These are phyloP conservation scores for Dendrolimus punctatus DNA, from an alignment of 1,140 invertebrate species.

Conservation along the genomic window DNA sequence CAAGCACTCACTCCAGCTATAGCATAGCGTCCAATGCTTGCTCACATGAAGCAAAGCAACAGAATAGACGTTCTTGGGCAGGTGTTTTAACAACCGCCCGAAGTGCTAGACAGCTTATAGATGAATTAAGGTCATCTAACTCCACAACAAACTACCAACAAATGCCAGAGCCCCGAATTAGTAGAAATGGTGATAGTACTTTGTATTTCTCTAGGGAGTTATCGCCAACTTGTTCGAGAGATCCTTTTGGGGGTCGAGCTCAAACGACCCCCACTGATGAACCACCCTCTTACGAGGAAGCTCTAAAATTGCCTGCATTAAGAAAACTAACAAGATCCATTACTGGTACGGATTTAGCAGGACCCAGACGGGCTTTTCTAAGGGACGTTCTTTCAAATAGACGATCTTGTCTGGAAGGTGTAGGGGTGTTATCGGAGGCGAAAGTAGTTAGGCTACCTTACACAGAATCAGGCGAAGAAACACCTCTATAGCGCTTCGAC, in stretches of 20 bases:
- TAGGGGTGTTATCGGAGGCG: slow-evolving; percentile 51
- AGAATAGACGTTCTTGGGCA: slow-evolving; percentile 59
- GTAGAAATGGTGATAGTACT: slow-evolving; percentile 46
- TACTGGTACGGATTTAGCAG: slow-evolving; percentile 59
- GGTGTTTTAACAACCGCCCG: slow-evolving; percentile 51
- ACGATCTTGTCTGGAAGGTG: slow-evolving; percentile 66
- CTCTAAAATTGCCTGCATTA: slow-evolving; percentile 68
- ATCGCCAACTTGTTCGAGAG: slow-evolving; percentile 73
- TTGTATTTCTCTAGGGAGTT: slow-evolving; percentile 77
- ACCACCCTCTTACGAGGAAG: slow-evolving; percentile 70
- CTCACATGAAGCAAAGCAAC: slow-evolving; percentile 47
- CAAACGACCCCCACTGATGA: slow-evolving; percentile 68
- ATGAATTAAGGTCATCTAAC: slow-evolving; percentile 42
- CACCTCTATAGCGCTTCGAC: slow-evolving; percentile 53
- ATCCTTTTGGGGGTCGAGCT: slow-evolving; percentile 74
- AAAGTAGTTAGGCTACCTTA: slow-evolving; percentile 54
- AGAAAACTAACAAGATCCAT: slow-evolving; percentile 70
- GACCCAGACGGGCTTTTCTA: slow-evolving; percentile 58
- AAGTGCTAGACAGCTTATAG: slow-evolving; percentile 55
- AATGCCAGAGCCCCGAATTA: slow-evolving; percentile 42
- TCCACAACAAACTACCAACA: slow-evolving; percentile 42
- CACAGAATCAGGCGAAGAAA: slow-evolving; percentile 54
- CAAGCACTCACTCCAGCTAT: slow-evolving; percentile 51
- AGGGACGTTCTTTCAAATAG: slow-evolving; percentile 67
- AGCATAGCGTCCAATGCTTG: slow-evolving; percentile 38